phyloP scores from a whole-genome alignment of 1,140 invertebrate genomes.

The Pseudomyrmex pallidus region DNA sequence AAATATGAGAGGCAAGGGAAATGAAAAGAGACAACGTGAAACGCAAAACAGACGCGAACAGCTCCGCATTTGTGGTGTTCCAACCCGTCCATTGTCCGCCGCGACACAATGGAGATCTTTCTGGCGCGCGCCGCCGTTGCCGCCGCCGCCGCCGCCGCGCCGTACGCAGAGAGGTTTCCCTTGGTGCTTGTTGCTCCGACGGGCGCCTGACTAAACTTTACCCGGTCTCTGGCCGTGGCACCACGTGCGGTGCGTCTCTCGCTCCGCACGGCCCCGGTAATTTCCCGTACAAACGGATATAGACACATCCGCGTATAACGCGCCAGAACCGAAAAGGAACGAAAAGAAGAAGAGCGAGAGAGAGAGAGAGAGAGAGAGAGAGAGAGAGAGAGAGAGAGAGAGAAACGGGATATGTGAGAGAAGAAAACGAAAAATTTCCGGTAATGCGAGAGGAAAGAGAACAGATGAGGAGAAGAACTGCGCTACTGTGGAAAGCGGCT shows the following conservation, averaged over 20 bases:
- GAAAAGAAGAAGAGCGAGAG: slow-evolving; percentile 1
- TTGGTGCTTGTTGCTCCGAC: slow-evolving; percentile 69
- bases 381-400: slow-evolving; percentile 26
- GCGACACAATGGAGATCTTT: slow-evolving; percentile 69
- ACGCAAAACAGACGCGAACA: slow-evolving; percentile 62
- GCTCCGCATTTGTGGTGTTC: slow-evolving; percentile 65
- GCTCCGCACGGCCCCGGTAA: slow-evolving; percentile 41
- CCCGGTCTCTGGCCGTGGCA: slow-evolving; percentile 46
- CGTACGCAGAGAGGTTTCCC: background rate
- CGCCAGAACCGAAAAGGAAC: background rate
- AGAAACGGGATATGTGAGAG: too few relatives aligned
- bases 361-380: slow-evolving; percentile 4
- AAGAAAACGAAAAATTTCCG: too few relatives aligned
- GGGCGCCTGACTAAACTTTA: slow-evolving; percentile 69
- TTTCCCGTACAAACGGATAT: slow-evolving; percentile 68
- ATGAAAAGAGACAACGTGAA: slow-evolving; percentile 38
- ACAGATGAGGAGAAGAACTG: slow-evolving; percentile 46
- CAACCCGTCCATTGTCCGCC: slow-evolving; percentile 67
- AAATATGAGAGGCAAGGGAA: slow-evolving; percentile 1
- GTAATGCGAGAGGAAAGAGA: background rate
- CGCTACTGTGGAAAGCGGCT: slow-evolving; percentile 44
- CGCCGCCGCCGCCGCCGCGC: background rate
- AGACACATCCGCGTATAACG: slow-evolving; percentile 20
- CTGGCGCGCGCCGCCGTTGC: slow-evolving; percentile 16
- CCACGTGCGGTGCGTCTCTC: slow-evolving; percentile 63